Conservation (phyloP, 2,888 invertebrate genomes). For the Ceriagrion tenellum region DNA sequence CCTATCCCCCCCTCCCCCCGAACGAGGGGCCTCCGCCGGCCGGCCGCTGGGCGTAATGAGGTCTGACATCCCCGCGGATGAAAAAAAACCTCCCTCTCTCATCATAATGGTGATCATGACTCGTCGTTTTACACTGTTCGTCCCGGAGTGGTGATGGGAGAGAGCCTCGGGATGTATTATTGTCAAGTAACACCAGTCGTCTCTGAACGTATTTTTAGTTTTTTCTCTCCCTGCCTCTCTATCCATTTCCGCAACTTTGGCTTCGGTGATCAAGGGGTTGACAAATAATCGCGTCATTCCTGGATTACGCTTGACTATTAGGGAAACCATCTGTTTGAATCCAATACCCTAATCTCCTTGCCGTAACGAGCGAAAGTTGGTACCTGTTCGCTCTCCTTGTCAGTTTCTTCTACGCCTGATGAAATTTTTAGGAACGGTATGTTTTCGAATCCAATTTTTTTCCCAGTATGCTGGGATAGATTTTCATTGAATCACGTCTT, state of each 20-base stretch:
- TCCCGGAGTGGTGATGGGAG: not conserved
- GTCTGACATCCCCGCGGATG: not conserved
- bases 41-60: not conserved
- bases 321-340: not conserved
- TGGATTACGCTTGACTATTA: not conserved
- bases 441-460: too few relatives aligned
- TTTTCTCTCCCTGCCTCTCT: too few relatives aligned
- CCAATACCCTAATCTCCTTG: too few relatives aligned
- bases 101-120: not conserved
- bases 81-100: not conserved
- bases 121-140: not conserved
- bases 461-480: too few relatives aligned
- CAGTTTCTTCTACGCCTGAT: too few relatives aligned
- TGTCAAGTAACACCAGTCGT: not conserved
- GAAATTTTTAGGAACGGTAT: too few relatives aligned
- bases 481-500: too few relatives aligned
- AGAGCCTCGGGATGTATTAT: not conserved
- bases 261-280: not conserved
- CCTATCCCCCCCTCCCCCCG: not conserved
- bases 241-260: not conserved
- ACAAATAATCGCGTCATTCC: not conserved
- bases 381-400: too few relatives aligned
- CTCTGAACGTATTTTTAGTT: not conserved
- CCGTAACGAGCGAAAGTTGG: too few relatives aligned
- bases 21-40: not conserved